Evolutionary conservation across 2,888 invertebrate species (phyloP), one percentile per base, ranked within the genome.

Genomic region (Leptogaster cylindrica): DNA sequence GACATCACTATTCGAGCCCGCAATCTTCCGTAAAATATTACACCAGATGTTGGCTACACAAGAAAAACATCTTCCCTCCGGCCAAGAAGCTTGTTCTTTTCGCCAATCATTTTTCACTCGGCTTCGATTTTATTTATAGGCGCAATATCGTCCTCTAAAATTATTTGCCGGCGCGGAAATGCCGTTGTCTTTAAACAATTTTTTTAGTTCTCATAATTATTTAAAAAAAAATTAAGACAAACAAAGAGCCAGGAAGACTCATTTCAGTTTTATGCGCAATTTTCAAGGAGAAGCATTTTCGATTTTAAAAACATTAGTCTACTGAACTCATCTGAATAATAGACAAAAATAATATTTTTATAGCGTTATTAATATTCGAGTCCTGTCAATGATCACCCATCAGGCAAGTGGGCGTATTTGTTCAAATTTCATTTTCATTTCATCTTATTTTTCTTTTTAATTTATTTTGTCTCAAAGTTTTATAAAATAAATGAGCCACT

Each of bases 101-200:
- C 52, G 28, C 52, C 20, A 52, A 52, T 55, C 55, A 55, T 55
- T 55, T n/a, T 55, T 25, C 46, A 55, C 55, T 55, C n/a, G n/a
- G n/a, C n/a, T 55, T 55, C 55, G 55, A 36, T 52, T 55, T 55
- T 55, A 55, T 55, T 55, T 55, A 55, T 55, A 55, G 55, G 55
- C 36, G 36, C 55, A 31, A 12, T 36, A 10, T 36, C 55, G 55
- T 20, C 55, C 33, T 55, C 55, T 36, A 25, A 55, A 55, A 36
- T 55, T 55, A 20, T 55, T 12, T 55, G 36, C 55, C 23, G 36
- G 39, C 55, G 16, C 16, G 31, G 39, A 39, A 10, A 41, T 16
- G 14, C 23, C 50, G 51, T 8, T 2, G 33, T 20, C 46, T 12
- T 55, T 55, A 36, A 55, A 39, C 20, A 23, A 36, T 55, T 55